Evolutionary conservation across 2,113 vertebrate species (phyloP).

Genomic region (Anser cygnoides): DNA sequence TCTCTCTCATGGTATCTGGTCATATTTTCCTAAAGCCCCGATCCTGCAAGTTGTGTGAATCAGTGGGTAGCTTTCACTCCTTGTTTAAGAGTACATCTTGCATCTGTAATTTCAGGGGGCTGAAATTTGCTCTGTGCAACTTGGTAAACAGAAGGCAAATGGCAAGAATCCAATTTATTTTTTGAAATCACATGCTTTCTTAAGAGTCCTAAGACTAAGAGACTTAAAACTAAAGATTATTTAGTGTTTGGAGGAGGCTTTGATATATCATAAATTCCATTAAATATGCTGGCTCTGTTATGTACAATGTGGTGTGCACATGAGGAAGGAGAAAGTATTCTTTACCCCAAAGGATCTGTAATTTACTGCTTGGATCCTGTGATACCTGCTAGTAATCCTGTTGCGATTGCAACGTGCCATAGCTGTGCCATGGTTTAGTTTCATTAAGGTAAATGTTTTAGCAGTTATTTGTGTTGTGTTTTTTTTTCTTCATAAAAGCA

Average conservation of each 20-base stretch:
- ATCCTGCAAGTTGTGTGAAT: background rate
- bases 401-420: background rate
- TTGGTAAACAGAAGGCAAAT: background rate
- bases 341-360: background rate
- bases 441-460: background rate
- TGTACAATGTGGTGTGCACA: rapidly evolving
- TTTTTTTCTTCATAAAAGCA: rapidly evolving
- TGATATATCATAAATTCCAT: background rate
- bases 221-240: background rate
- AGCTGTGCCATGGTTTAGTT: background rate
- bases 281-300: background rate
- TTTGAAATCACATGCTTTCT: background rate
- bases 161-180: background rate
- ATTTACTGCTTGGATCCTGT: background rate
- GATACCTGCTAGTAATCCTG: background rate
- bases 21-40: background rate
- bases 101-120: background rate
- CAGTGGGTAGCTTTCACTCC: background rate
- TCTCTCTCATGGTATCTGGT: background rate
- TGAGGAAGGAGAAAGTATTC: background rate
- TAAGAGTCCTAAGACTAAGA: background rate
- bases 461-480: background rate
- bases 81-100: background rate
- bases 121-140: rapidly evolving
- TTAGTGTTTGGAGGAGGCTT: background rate